Conservation (phyloP, 2,113 vertebrate species). For the Saimiri boliviensis region DNA sequence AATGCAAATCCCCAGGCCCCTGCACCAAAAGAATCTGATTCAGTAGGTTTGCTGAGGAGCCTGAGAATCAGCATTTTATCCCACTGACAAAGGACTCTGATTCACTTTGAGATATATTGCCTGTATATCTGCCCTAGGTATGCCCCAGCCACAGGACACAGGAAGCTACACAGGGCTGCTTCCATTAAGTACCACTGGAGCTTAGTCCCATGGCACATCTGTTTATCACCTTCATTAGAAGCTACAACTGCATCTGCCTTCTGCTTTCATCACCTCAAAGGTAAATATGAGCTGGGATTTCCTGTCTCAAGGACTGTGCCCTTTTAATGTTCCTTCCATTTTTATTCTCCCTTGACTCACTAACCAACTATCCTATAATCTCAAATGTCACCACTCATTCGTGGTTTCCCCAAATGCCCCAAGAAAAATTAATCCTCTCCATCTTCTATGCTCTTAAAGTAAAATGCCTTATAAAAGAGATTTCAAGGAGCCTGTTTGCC, state of each 20-base stretch:
- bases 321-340: background rate
- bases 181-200: background rate
- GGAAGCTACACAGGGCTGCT: background rate
- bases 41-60: background rate
- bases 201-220: background rate
- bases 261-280: background rate
- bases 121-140: background rate
- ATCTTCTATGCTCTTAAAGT: background rate
- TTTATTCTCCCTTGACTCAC: background rate
- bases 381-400: slow-evolving; percentile 39
- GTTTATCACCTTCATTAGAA: background rate
- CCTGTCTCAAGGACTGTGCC: background rate
- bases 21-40: background rate
- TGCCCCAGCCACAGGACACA: background rate
- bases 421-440: background rate
- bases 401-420: background rate
- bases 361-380: background rate
- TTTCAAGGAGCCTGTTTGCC: background rate
- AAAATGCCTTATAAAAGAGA: background rate
- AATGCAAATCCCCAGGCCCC: background rate
- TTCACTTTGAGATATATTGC: background rate
- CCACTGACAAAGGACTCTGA: background rate
- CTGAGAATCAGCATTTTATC: background rate
- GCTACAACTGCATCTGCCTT: background rate
- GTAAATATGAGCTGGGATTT: slow-evolving; percentile 1